Evolutionary conservation across 2,797 vertebrate genomes (phyloP).

Genomic region (Hydrocynus forskahlii): DNA sequence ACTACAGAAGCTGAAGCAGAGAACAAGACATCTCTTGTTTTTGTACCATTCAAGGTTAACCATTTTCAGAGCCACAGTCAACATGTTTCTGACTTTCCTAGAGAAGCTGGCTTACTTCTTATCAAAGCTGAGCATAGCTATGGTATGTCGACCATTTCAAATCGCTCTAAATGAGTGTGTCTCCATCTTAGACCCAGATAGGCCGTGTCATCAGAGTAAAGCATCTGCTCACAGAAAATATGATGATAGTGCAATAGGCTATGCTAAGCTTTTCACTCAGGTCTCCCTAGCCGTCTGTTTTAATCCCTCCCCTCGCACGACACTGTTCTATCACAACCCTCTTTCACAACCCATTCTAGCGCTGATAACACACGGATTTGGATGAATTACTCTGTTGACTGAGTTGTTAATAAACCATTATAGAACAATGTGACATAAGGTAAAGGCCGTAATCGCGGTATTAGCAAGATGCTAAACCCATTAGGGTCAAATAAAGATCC

Average conservation of each 20-base stretch:
- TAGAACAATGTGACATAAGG: neutral
- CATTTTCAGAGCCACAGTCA: neutral
- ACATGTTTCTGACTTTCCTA: neutral
- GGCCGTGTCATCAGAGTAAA: slow-evolving; percentile 28
- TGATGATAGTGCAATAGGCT: slow-evolving; percentile 22
- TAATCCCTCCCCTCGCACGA: neutral
- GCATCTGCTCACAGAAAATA: slow-evolving; percentile 28
- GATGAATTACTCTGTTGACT: slow-evolving; percentile 8
- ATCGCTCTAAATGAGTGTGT: slow-evolving; percentile 19
- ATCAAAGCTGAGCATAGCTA: neutral
- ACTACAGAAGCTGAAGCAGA: neutral
- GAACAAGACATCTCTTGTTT: neutral
- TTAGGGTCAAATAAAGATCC: neutral
- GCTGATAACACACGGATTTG: neutral
- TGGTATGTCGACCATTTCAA: slow-evolving; percentile 19
- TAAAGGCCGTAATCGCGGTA: neutral
- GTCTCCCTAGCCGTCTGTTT: slow-evolving; percentile 13
- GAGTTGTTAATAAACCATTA: slow-evolving; percentile 33
- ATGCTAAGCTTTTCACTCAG: slow-evolving; percentile 5
- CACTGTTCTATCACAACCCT: slow-evolving; percentile 5
- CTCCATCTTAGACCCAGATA: slow-evolving; percentile 32
- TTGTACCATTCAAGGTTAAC: neutral
- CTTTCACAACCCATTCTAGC: slow-evolving; percentile 7
- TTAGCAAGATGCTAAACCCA: neutral
- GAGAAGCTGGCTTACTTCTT: neutral